Evolutionary conservation across 92 coral and sea anemone species (phyloP), one percentile per base, ranked within the genome.

Genomic region (Parazoanthus atlanticus): DNA sequence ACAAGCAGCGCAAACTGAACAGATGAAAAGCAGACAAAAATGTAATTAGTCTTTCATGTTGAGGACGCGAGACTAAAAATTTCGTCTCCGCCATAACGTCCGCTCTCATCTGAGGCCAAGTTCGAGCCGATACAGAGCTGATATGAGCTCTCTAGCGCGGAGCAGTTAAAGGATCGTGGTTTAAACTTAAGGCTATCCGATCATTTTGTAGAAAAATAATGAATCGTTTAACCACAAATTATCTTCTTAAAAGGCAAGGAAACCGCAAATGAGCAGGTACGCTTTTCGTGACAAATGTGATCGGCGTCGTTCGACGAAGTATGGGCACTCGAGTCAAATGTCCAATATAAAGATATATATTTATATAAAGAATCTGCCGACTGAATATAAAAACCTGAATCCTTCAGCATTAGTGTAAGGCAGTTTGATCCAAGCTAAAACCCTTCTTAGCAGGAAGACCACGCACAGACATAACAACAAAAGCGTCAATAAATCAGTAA

Each of bases 141-240:
- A 40, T 67, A 83, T 83, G 9, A 46, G 86, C 15, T 29, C 58
- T 67, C 30, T 13, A 84, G 36, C 33, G 70, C 65, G 61, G 87
- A 43, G 30, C 46, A 67, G 78, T 84, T 84, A 41, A 84, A 43
- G 66, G 49, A 65, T 70, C 29, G 87, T 41, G 74, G 87, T 84
- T 84, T 84, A 69, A 84, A 84, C 78, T 84, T 84, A 84, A 84
- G 87, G 67, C 87, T 84, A 84, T 84, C 87, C 79, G 87, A 84
- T 84, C 87, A 71, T 84, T 84, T 69, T 82, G 29, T 74, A 84
- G 84, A 84, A 70, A 82, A 84, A 84, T 84, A 84, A 84, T 84
- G 87, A 84, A 84, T 84, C 87, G 87, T 84, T 84, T 84, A 84
- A 84, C 87, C 87, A 84, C 87, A 84, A 84, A 84, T 84, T 84